phyloP scores from a whole-genome alignment of 2,888 invertebrate genomes.

The Tetragnatha montana region DNA sequence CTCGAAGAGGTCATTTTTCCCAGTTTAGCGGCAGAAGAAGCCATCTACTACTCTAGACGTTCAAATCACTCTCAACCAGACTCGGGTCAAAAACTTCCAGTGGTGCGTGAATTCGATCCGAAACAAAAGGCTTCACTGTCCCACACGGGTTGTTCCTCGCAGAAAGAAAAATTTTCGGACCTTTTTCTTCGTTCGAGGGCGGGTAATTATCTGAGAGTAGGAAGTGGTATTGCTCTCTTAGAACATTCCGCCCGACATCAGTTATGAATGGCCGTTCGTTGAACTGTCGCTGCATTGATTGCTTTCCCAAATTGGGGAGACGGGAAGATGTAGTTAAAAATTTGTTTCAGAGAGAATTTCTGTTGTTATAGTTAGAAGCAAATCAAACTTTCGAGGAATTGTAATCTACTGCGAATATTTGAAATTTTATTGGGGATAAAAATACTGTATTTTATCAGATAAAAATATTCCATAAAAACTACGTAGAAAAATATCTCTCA shows the following conservation, averaged over 20 bases:
- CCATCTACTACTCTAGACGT: background rate
- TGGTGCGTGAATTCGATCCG: conserved; percentile 18
- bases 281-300: conserved; percentile 9
- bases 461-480: too few species aligned
- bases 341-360: too few species aligned
- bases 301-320: background rate
- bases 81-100: conserved; percentile 32
- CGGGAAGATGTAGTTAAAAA: background rate
- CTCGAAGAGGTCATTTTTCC: conserved; percentile 2
- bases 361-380: too few species aligned
- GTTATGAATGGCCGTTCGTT: conserved; percentile 28
- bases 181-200: conserved; percentile 6
- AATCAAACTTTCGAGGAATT: too few species aligned
- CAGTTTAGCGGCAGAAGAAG: conserved; percentile 22
- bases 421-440: too few species aligned
- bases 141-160: conserved; percentile 22
- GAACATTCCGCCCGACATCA: background rate
- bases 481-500: too few species aligned
- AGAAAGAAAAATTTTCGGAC: conserved; percentile 17
- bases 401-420: too few species aligned
- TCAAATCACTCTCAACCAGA: background rate
- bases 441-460: too few species aligned
- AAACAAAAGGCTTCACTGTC: conserved; percentile 23
- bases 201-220: conserved; percentile 30
- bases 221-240: conserved; percentile 12